These are phyloP conservation scores for Tinea semifulvella DNA, from an alignment of 2,888 invertebrate species.

Conservation along the genomic window DNA sequence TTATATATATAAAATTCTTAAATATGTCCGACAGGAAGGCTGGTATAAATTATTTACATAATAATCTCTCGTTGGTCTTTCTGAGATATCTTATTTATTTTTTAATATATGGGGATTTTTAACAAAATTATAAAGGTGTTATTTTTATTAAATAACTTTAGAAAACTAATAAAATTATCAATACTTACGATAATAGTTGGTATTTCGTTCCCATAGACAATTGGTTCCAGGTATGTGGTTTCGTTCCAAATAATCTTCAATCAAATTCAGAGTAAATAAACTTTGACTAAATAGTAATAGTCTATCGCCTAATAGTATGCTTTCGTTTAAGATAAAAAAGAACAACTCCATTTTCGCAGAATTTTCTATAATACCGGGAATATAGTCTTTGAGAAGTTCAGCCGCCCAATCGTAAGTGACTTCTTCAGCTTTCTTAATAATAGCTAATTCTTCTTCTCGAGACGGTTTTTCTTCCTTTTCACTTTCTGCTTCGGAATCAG, in stretches of 20 bases:
- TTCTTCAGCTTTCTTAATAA: conserved; percentile 77
- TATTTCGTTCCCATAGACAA: conserved; percentile 85
- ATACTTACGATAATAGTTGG: conserved; percentile 88
- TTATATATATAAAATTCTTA: too few species aligned
- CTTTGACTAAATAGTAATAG: conserved; percentile 96
- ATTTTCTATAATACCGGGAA: conserved; percentile 88
- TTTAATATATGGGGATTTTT: too few species aligned
- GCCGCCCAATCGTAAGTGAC: conserved; percentile 91
- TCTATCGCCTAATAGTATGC: conserved; percentile 87
- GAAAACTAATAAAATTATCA: background rate
- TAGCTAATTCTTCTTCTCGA: conserved; percentile 63
- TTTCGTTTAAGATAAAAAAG: conserved; percentile 90
- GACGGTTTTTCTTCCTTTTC: conserved; percentile 69
- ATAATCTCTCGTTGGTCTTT: too few species aligned
- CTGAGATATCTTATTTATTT: too few species aligned
- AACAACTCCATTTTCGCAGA: conserved; percentile 96
- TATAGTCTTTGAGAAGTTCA: conserved; percentile 84
- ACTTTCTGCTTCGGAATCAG: conserved; percentile 56
- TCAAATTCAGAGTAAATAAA: conserved; percentile 91
- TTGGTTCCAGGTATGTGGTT: conserved; percentile 74
- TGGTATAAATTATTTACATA: too few species aligned
- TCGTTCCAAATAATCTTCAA: conserved; percentile 90
- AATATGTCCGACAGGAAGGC: too few species aligned
- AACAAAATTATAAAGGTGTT: too few species aligned
- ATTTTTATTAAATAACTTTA: too few species aligned